These are phyloP conservation scores for Bujurquina vittata DNA, from an alignment of 2,113 vertebrate species.

Conservation along the genomic window DNA sequence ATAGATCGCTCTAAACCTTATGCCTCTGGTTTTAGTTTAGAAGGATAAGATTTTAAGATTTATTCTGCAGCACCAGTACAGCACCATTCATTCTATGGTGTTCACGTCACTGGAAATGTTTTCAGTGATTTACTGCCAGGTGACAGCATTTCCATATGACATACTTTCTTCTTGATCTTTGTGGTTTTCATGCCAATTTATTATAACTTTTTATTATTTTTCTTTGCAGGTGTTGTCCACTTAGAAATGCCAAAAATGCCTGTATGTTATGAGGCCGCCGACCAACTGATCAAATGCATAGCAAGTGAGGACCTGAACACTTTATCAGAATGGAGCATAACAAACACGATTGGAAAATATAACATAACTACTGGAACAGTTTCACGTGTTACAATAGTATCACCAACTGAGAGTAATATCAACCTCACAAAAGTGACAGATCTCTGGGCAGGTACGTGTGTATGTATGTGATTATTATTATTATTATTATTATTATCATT, in stretches of 20 bases:
- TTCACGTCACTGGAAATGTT: neutral
- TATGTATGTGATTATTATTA: neutral
- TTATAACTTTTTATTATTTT: neutral
- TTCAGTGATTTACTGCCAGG: neutral
- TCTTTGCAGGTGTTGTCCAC: neutral
- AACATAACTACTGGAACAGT: neutral
- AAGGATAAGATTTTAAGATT: neutral
- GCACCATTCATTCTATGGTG: neutral
- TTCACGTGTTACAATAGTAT: neutral
- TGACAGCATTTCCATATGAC: neutral
- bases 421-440: rapidly evolving
- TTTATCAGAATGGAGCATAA: rapidly evolving
- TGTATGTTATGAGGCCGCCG: rapidly evolving
- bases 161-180: neutral
- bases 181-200: neutral
- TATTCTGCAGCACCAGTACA: neutral
- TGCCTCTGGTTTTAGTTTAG: neutral
- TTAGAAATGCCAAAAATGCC: neutral
- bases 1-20: neutral
- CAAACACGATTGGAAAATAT: neutral
- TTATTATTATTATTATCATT: too few species aligned
- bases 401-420: rapidly evolving
- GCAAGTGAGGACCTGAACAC: neutral
- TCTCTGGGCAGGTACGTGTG: conserved; percentile 17
- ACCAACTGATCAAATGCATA: rapidly evolving